Evolutionary conservation across 2,888 invertebrate species (phyloP), one percentile per base, ranked within the genome.

Genomic region (Drosophila meridionalis): DNA sequence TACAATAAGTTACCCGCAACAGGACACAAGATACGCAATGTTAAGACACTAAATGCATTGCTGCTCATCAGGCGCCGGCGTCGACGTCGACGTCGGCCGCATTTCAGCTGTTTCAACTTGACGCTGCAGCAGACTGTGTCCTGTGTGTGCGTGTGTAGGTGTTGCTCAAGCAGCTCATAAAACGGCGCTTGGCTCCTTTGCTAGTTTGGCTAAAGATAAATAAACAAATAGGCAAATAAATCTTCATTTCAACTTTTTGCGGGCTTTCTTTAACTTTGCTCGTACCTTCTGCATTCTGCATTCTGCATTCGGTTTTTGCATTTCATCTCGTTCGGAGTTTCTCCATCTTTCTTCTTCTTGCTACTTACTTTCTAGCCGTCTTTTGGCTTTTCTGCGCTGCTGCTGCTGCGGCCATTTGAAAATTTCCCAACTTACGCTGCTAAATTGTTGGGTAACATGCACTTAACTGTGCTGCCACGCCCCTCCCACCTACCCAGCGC

Each of bases 391-490:
- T 55, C 50, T 52, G 62, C 57, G 5, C 34, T 30, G 28, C 43
- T 30, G 28, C 43, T 43, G 38, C 73, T 69, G 86, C 59, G 87
- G 87, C 87, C 89, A 89, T 89, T 86, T 86, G 87, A 86, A 89
- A 86, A 71, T 89, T 88, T 68, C 62, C 73, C 73, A 86, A 90
- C 89, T 86, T 89, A 82, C 88, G 90, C 85, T 76, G 87, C 73
- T 85, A 87, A 86, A 86, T 89, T 86, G 89, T 90, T 90, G 82
- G 90, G 82, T 90, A 90, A 86, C 90, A 86, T 90, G 90, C 90
- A 86, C 86, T 86, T 85, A 89, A 89, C 85, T 84, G 69, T 76
- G 63, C 57, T 67, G 67, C 68, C 71, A 70, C 61, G 30, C 57
- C 57, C 45, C 14, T 14, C 45, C 9, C 28, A 3, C 26, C 12